Conservation (phyloP, 1,140 invertebrate species). For the Aethina tumida region DNA sequence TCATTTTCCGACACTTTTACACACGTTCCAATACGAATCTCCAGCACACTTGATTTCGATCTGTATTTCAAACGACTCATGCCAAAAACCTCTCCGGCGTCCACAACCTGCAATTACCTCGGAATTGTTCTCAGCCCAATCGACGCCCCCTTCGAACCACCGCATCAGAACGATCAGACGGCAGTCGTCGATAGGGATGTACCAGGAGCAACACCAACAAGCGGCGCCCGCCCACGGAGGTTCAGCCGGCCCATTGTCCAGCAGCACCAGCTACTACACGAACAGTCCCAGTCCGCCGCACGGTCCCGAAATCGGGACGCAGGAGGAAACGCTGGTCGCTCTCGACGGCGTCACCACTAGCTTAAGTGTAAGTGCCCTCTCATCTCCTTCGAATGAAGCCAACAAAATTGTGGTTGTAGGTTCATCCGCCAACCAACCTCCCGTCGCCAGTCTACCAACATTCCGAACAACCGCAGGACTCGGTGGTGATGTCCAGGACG, state of each 20-base stretch:
- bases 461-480: constrained; percentile 31
- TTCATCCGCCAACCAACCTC: constrained; percentile 13
- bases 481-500: constrained; percentile 28
- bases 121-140: constrained; percentile 35
- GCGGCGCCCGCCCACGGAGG: constrained; percentile 20
- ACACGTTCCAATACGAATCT: not conserved
- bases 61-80: no score
- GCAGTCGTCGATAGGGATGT: constrained; percentile 45
- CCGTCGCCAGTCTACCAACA: constrained; percentile 23
- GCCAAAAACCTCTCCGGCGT: no score
- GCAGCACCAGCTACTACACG: constrained; percentile 36
- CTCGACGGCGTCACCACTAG: no score
- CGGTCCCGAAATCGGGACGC: constrained; percentile 13
- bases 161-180: constrained; percentile 44
- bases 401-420: no score
- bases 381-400: no score
- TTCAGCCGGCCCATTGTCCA: constrained; percentile 28
- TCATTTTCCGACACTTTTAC: no score
- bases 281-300: constrained; percentile 34
- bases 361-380: no score
- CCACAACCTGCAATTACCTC: no score
- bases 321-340: constrained; percentile 8
- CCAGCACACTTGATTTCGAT: not conserved
- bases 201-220: constrained; percentile 37
- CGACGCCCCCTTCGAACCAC: constrained; percentile 44